Evolutionary conservation across 1,140 invertebrate genomes (phyloP), one percentile per base, ranked within the genome.

Genomic region (Elymnias hypermnestra): DNA sequence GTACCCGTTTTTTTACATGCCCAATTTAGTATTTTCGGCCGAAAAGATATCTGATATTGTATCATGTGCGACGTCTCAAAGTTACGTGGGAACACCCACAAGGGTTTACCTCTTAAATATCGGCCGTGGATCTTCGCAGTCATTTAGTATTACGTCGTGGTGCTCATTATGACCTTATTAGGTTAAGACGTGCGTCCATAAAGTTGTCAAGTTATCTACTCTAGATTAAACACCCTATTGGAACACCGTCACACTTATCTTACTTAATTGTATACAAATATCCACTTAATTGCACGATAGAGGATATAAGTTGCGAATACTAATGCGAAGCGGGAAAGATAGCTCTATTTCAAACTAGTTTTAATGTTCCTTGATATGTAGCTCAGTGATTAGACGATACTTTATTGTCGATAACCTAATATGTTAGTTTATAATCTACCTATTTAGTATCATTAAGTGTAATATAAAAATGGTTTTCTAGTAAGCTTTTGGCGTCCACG

Each of bases 21-120:
- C 55, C 55, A 74, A 71, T 75, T 69, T 71, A 72, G 57, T 36
- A 57, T 33, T 75, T 76, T 72, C 53, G 57, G 38, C 29, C 13
- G 33, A 17, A 21, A 43, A 49, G 28, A 28, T 55, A 57, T 62
- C 58, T 53, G 47, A 52, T 54, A 38, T 38, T 43, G 39, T 49
- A 46, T 22, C 25, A 15, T 33, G 15, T 23, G 26, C 33, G 29
- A 25, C 40, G 26, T 18, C 14, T n/a, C 26, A 39, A 33, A 51
- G 23, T 51, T 54, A 37, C 41, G 39, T 53, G 52, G 41, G 53
- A 49, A 55, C 41, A 45, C 19, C 21, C 37, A 19, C 37, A 9
- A 17, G 35, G 10, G 26, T 35, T 47, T n/a, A 36, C 44, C 39
- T 22, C 25, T 44, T 21, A 33, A 31, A 46, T 48, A 48, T 43